These are phyloP conservation scores for Trachymyrmex cornetzi DNA, from an alignment of 1,140 invertebrate genomes.

Conservation along the genomic window DNA sequence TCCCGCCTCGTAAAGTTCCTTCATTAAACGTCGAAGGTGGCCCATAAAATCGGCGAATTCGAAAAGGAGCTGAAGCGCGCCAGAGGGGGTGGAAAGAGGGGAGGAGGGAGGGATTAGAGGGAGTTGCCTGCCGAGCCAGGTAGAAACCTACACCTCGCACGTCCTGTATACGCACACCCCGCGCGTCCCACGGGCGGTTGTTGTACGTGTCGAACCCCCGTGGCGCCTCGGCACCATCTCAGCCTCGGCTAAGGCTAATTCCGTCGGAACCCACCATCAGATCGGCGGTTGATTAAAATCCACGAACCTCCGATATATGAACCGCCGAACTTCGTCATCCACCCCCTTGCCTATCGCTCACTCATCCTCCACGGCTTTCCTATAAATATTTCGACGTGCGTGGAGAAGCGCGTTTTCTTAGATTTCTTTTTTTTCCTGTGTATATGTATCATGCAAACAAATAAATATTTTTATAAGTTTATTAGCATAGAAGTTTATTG, in stretches of 20 bases:
- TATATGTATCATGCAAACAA: background rate
- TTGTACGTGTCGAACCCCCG: conserved; percentile 86
- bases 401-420: background rate
- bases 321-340: conserved; percentile 83
- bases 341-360: background rate
- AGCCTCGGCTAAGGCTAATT: conserved; percentile 77
- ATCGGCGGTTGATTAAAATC: conserved; percentile 87
- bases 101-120: background rate
- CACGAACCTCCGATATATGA: conserved; percentile 84
- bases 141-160: conserved; percentile 67
- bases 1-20: conserved; percentile 85
- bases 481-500: conserved; percentile 6
- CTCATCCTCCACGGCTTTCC: conserved; percentile 56
- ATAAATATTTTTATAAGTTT: background rate
- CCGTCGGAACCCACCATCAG: conserved; percentile 82
- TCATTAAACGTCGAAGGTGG: conserved; percentile 86
- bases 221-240: conserved; percentile 85
- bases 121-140: conserved; percentile 55
- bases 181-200: conserved; percentile 69
- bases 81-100: background rate
- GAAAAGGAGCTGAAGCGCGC: conserved; percentile 66
- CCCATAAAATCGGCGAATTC: conserved; percentile 86
- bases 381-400: conserved; percentile 22
- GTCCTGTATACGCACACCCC: conserved; percentile 59
- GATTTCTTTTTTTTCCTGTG: background rate